phyloP scores from a whole-genome alignment of 2,797 vertebrate genomes.

The Tinamus major region DNA sequence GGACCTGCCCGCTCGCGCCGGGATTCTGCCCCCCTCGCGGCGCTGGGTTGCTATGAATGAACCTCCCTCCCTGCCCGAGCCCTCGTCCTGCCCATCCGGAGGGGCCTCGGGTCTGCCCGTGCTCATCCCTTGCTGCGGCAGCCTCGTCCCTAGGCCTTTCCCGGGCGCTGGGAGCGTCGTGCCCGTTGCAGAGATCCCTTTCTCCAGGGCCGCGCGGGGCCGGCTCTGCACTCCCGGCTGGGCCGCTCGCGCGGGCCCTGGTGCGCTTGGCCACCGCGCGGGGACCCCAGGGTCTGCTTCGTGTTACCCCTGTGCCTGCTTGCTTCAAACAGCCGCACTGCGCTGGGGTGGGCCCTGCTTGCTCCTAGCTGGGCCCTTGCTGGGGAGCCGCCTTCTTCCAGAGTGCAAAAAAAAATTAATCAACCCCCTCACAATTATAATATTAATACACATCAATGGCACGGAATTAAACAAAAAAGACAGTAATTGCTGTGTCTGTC shows the following conservation, averaged over 20 bases:
- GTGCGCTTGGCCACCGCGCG: too few species aligned
- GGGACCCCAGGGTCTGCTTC: too few species aligned
- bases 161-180: rapidly evolving
- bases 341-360: not conserved
- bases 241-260: too few species aligned
- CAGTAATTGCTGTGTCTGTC: slow-evolving; percentile 55
- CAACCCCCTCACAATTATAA: not conserved
- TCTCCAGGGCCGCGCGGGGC: not conserved
- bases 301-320: too few species aligned
- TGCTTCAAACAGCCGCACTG: too few species aligned
- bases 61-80: not conserved
- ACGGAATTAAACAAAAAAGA: slow-evolving; percentile 56
- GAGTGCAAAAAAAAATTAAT: not conserved
- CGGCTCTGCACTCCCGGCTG: too few species aligned
- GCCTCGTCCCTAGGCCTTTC: not conserved
- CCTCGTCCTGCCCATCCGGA: not conserved
- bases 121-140: not conserved
- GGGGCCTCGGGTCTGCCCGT: not conserved
- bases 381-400: slow-evolving; percentile 5
- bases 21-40: not conserved
- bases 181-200: not conserved
- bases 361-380: not conserved
- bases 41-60: slow-evolving; percentile 38
- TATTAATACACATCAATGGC: slow-evolving; percentile 38
- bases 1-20: too few species aligned